Evolutionary conservation across 2,888 invertebrate genomes (phyloP), one percentile per base, ranked within the genome.

Genomic region (Scaptomyza tumidula): DNA sequence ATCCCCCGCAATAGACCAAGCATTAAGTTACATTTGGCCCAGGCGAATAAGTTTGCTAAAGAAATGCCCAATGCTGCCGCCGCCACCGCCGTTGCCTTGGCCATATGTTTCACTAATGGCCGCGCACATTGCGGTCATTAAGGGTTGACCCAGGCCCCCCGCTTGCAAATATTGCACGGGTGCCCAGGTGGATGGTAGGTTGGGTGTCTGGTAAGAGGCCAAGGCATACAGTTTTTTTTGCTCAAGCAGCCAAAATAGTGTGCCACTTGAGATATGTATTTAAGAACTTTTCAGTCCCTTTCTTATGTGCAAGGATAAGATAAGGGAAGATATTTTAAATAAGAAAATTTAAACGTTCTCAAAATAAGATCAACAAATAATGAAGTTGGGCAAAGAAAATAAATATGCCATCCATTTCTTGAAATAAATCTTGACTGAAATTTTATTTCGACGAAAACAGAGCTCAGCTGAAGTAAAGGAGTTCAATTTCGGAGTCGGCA

Each of bases 31-130:
- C 66, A 82, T 71, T 74, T 66, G 71, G 64, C 59, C 59, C 50
- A 52, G 59, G 50, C 71, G 56, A 71, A 80, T 76, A 86, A 86
- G 62, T 83, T 85, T 65, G 83, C 68, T 72, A 68, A 75, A 61
- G 75, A 72, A 75, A 79, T 61, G 48, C 49, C 44, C 24, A 24
- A 24, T 3, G 24, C 24, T 24, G n/a, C 6, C 43, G 56, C 45
- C 41, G 49, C 45, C 45, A 31, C 31, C 31, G 56, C 45, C 46
- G 33, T 45, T 46, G 33, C 35, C 49, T 50, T 31, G 60, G 87
- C 85, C 87, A 85, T 85, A 85, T 85, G 85, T 85, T 87, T 79
- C 83, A 75, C 85, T 85, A 85, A 85, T 85, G 88, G 86, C 79
- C 70, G 83, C 82, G 85, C 84, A 78, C 85, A 85, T 78, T 87